phyloP scores from a whole-genome alignment of 2,797 vertebrate species.

The Sebastes hubbsi region DNA sequence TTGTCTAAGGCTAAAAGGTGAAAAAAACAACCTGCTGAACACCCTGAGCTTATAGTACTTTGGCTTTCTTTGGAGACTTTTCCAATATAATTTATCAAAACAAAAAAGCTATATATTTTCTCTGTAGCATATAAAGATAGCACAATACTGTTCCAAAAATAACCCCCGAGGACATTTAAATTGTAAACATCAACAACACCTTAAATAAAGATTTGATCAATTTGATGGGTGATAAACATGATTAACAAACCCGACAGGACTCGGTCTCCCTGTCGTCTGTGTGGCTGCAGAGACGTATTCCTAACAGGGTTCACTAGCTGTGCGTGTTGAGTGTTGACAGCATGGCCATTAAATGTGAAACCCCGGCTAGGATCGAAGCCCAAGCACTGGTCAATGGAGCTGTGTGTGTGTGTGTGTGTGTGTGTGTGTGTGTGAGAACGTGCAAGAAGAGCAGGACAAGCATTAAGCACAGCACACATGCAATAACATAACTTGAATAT shows the following conservation, averaged over 20 bases:
- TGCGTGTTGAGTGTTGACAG: slow-evolving; percentile 78
- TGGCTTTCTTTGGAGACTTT: slow-evolving; percentile 20
- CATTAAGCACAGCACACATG: slow-evolving; percentile 57
- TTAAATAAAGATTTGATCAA: not conserved
- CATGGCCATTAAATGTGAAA: slow-evolving; percentile 63
- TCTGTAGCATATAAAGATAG: not conserved
- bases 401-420: not conserved
- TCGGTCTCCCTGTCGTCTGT: not conserved
- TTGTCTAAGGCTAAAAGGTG: slow-evolving; percentile 6
- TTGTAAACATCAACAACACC: slow-evolving; percentile 35
- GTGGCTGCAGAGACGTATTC: not conserved
- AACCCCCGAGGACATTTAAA: not conserved
- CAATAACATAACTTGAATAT: slow-evolving; percentile 60
- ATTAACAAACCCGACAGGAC: slow-evolving; percentile 3
- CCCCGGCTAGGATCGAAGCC: slow-evolving; percentile 36
- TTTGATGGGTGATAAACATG: not conserved
- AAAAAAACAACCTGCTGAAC: not conserved
- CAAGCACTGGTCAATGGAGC: slow-evolving; percentile 58
- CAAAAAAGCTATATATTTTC: not conserved
- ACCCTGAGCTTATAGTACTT: slow-evolving; percentile 52
- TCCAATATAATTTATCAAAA: not conserved
- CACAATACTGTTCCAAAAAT: not conserved
- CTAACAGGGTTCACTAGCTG: slow-evolving; percentile 63
- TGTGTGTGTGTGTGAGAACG: not conserved
- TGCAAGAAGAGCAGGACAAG: slow-evolving; percentile 42